phyloP scores from a whole-genome alignment of 2,797 vertebrate species.

The Periparus ater region DNA sequence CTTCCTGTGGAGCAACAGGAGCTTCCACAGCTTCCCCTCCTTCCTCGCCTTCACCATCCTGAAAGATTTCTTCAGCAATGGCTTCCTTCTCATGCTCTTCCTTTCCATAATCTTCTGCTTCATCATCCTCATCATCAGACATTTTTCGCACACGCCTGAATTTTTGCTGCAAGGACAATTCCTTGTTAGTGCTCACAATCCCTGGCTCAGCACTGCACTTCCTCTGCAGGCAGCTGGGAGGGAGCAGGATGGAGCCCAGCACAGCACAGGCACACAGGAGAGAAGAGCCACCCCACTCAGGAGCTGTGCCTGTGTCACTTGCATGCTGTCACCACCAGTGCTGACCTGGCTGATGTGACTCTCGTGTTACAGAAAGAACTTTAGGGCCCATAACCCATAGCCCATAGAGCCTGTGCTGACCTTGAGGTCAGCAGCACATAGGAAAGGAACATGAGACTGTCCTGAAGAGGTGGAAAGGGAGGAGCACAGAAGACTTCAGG shows the following conservation, averaged over 20 bases:
- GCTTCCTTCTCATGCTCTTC: conserved; percentile 90
- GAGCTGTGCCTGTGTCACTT: background rate
- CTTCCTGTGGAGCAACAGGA: conserved; percentile 79
- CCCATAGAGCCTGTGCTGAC: background rate
- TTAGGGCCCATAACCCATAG: background rate
- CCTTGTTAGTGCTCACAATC: background rate
- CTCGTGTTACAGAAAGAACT: background rate
- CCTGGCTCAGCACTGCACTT: background rate
- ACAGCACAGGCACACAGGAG: background rate
- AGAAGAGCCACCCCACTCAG: background rate
- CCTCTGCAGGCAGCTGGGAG: background rate
- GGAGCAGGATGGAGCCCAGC: background rate
- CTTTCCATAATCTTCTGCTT: conserved; percentile 86
- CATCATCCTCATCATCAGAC: conserved; percentile 96
- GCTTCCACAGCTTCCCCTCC: conserved; percentile 87
- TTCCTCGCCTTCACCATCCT: conserved; percentile 91
- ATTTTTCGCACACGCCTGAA: conserved; percentile 94
- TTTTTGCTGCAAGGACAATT: conserved; percentile 85
- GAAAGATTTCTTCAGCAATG: conserved; percentile 97
- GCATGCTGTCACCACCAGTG: background rate
- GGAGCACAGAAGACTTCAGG: background rate
- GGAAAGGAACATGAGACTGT: background rate
- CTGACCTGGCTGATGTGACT: background rate
- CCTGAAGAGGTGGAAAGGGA: background rate
- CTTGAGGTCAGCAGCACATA: background rate